phyloP scores from a whole-genome alignment of 2,113 vertebrate genomes.

The Dicentrarchus labrax region DNA sequence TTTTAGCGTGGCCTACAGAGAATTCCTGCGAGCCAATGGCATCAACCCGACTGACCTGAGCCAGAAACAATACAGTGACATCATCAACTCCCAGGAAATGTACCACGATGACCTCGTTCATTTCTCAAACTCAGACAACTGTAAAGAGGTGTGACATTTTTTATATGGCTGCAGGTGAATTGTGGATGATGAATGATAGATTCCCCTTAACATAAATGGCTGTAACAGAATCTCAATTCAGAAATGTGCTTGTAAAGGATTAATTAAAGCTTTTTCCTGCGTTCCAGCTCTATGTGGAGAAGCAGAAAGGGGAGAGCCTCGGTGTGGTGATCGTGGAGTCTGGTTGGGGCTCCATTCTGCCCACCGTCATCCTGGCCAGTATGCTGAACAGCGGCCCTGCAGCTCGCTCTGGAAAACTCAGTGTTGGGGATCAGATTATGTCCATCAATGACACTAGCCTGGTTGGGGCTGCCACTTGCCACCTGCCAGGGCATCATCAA shows the following conservation, averaged over 20 bases:
- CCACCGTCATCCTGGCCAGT: conserved; percentile 97
- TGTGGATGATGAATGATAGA: conserved; percentile 19
- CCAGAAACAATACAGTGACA: conserved; percentile 99
- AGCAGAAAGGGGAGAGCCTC: conserved; percentile 96
- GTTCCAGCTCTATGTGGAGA: conserved; percentile 92
- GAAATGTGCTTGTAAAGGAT: conserved; percentile 5
- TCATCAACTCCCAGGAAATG: conserved; percentile 99
- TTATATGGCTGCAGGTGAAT: conserved; percentile 9
- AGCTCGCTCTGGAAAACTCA: conserved; percentile 96
- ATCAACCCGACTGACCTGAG: conserved; percentile 99
- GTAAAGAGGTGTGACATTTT: conserved; percentile 91
- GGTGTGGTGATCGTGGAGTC: conserved; percentile 98
- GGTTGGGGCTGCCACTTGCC: conserved; percentile 96
- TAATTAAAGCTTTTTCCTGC: not conserved
- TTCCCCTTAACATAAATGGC: conserved; percentile 5
- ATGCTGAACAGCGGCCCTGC: conserved; percentile 97
- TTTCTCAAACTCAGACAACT: conserved; percentile 99
- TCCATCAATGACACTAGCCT: conserved; percentile 98
- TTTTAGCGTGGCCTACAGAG: conserved; percentile 99
- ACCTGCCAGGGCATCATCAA: conserved; percentile 99
- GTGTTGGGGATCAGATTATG: conserved; percentile 99
- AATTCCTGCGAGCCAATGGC: conserved; percentile 97
- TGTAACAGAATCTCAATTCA: not conserved
- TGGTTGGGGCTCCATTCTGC: conserved; percentile 98
- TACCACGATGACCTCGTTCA: conserved; percentile 99